Conservation (phyloP, 2,113 vertebrate genomes). For the Triplophysa siluroides region DNA sequence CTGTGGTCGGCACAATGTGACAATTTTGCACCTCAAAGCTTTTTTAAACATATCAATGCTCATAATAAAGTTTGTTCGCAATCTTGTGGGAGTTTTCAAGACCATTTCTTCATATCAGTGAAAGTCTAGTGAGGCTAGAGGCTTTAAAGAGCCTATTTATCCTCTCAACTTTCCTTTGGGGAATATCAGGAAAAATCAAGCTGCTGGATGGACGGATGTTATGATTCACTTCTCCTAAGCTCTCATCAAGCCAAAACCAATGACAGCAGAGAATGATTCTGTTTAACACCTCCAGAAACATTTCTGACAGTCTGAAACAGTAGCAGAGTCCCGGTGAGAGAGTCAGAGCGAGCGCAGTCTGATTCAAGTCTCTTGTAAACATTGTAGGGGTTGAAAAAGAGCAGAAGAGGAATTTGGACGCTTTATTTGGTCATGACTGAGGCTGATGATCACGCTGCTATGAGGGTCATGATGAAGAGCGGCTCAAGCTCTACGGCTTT, state of each 20-base stretch:
- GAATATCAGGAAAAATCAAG: too few relatives aligned
- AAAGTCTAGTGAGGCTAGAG: background rate
- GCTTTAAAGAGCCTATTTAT: background rate
- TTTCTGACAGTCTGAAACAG: conserved; percentile 41
- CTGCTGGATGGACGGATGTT: background rate
- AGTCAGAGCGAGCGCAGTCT: conserved; percentile 20
- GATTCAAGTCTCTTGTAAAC: conserved; percentile 71
- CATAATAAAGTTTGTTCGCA: too few relatives aligned
- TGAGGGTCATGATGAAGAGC: conserved; percentile 42
- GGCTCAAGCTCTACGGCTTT: conserved; percentile 4
- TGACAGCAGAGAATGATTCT: background rate
- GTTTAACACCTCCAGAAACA: conserved; percentile 16
- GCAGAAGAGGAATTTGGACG: conserved; percentile 71
- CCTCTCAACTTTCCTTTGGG: background rate
- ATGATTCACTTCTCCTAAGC: background rate
- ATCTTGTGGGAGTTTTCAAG: too few relatives aligned
- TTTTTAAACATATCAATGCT: too few relatives aligned
- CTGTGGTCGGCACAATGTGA: too few relatives aligned
- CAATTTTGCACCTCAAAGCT: too few relatives aligned
- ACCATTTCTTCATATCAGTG: background rate
- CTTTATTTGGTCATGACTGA: conserved; percentile 84
- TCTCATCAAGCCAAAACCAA: background rate
- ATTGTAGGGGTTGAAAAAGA: conserved; percentile 67
- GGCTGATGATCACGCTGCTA: conserved; percentile 51
- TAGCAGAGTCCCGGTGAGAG: conserved; percentile 19